Evolutionary conservation across 2,797 vertebrate genomes (phyloP).

Genomic region (Coregonus suidteri): DNA sequence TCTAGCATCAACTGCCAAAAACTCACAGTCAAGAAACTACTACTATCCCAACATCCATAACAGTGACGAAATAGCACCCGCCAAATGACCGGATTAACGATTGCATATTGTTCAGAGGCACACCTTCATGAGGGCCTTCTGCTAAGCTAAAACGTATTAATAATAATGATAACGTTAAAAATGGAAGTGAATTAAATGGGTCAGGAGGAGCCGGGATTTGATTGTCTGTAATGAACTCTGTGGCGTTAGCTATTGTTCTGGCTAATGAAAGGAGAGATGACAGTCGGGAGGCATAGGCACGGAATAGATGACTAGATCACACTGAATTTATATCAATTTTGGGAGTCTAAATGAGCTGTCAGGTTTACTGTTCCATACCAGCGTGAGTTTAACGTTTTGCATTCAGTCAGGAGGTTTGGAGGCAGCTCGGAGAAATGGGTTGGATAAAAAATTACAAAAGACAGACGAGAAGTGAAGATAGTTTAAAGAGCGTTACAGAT

Average conservation of each 20-base stretch:
- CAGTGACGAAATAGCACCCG: slow-evolving; percentile 34
- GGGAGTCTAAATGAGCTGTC: slow-evolving; percentile 6
- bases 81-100: slow-evolving; percentile 50
- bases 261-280: slow-evolving; percentile 69
- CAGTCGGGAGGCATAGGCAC: slow-evolving; percentile 46
- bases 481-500: slow-evolving; percentile 54
- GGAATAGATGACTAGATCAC: slow-evolving; percentile 74
- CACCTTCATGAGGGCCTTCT: slow-evolving; percentile 38
- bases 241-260: slow-evolving; percentile 66
- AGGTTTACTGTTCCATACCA: not conserved
- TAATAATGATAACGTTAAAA: slow-evolving; percentile 73
- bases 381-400: slow-evolving; percentile 29
- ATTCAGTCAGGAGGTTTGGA: slow-evolving; percentile 5
- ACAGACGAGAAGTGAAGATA: slow-evolving; percentile 48
- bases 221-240: slow-evolving; percentile 72
- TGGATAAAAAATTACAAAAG: slow-evolving; percentile 35
- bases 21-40: not conserved
- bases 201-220: slow-evolving; percentile 65
- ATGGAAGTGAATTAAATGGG: slow-evolving; percentile 70
- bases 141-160: slow-evolving; percentile 60
- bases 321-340: slow-evolving; percentile 68
- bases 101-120: slow-evolving; percentile 46
- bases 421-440: not conserved
- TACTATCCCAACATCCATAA: not conserved
- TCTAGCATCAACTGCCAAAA: no score